phyloP scores from a whole-genome alignment of 2,797 vertebrate genomes.

The Protosalanx chinensis region DNA sequence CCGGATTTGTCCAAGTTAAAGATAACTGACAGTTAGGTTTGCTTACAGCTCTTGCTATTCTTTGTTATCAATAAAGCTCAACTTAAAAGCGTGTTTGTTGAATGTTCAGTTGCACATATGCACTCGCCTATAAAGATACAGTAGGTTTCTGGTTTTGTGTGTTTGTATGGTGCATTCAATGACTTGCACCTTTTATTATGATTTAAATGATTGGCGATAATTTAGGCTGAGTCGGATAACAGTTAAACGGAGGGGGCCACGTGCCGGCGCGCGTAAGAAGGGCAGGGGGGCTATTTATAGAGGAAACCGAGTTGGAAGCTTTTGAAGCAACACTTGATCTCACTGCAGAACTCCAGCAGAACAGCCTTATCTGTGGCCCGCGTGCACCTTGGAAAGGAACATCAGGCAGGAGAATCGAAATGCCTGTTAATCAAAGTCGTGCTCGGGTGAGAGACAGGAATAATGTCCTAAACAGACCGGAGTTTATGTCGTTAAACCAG shows the following conservation, averaged over 20 bases:
- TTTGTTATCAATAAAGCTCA: background rate
- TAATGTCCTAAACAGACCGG: conserved; percentile 73
- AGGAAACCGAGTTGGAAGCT: conserved; percentile 65
- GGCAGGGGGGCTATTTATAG: conserved; percentile 23
- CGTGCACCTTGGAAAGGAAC: background rate
- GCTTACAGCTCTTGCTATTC: background rate
- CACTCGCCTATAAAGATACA: no score
- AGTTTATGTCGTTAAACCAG: conserved; percentile 78
- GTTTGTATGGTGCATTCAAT: no score
- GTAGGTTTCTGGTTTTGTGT: no score
- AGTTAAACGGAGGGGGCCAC: background rate
- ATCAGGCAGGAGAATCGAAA: background rate
- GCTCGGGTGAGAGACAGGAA: conserved; percentile 43
- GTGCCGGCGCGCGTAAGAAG: conserved; percentile 1
- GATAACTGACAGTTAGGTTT: background rate
- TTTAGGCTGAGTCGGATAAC: background rate
- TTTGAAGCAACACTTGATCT: conserved; percentile 3
- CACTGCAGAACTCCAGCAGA: background rate
- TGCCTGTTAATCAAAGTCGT: conserved; percentile 3
- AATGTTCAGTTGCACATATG: background rate
- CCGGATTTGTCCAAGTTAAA: background rate
- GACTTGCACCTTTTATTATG: background rate
- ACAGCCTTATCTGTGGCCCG: background rate
- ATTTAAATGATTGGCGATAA: background rate
- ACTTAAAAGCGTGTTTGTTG: background rate